Base-by-base conservation (phyloP, 2,888 invertebrate genomes). In the Alsophila aescularia region DNA sequence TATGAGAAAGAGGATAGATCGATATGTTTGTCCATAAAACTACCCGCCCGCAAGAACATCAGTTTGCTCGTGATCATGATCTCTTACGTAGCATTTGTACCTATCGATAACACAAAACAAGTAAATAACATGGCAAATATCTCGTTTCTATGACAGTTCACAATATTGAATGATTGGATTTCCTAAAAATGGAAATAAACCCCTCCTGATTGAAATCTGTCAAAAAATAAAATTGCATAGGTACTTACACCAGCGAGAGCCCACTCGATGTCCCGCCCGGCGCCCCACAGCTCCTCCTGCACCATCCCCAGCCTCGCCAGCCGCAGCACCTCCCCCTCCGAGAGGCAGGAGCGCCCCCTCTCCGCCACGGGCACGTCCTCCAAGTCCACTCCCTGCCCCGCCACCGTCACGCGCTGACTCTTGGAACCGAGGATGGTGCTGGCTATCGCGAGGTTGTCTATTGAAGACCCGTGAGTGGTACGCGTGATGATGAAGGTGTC, bases 181-280 rank as follows among this genome's bases (percentile, higher is more conserved):
- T n/a, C n/a, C n/a, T n/a, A n/a, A n/a, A n/a, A n/a, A n/a, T n/a
- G n/a, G n/a, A n/a, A n/a, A n/a, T n/a, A n/a, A n/a, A n/a, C n/a
- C 21, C 5, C 13, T 12, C 10, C 18, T 18, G 24, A 21, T 18
- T 21, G 3, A 21, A 5, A 5, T 21, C 21, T 6, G 3, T 21
- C 21, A 21, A 21, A 6, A 21, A 3, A 21, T 5, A 3, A 21
- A 21, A 21, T 3, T 21, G 6, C 6, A 21, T 6, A 21, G 29
- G 8, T n/a, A 41, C 70, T 75, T 67, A 94, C 94, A 72, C 93
- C 85, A 55, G 78, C 81, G 35, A 96, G 80, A 8, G 96, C 96
- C 95, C 96, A 97, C 82, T 97, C 97, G 49, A 97, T 94, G 73
- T 97, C 97, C 62, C 96, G 91, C 0, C 95, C 93, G 1, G 93